phyloP scores from a whole-genome alignment of 2,888 invertebrate species.

The Hedychridium roseum region DNA sequence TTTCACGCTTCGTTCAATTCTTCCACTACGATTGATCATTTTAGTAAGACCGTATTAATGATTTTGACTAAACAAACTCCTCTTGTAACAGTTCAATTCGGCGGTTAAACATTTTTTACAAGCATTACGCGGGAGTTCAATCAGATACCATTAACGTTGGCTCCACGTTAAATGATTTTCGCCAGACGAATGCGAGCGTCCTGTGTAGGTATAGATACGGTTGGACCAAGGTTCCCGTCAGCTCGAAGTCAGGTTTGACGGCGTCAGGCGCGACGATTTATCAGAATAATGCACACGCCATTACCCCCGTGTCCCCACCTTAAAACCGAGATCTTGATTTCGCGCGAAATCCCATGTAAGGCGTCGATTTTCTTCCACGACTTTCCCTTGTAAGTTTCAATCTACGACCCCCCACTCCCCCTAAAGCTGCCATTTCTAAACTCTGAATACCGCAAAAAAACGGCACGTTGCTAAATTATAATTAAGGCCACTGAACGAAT shows the following conservation, averaged over 20 bases:
- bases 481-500: slow-evolving; percentile 20
- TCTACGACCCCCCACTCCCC: slow-evolving; percentile 20
- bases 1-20: too few species aligned
- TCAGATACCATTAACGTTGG: too few species aligned
- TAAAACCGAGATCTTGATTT: slow-evolving; percentile 57
- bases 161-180: too few species aligned
- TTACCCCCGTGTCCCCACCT: slow-evolving; percentile 58
- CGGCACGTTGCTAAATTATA: slow-evolving; percentile 17
- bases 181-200: too few species aligned
- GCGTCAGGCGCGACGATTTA: slow-evolving; percentile 54
- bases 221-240: slow-evolving; percentile 49
- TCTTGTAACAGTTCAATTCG: too few species aligned
- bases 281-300: slow-evolving; percentile 63
- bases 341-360: slow-evolving; percentile 48
- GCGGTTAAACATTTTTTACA: too few species aligned
- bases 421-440: slow-evolving; percentile 5
- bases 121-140: too few species aligned
- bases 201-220: slow-evolving; percentile 41
- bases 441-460: slow-evolving; percentile 7
- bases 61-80: too few species aligned
- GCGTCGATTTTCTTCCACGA: slow-evolving; percentile 38
- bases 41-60: too few species aligned
- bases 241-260: slow-evolving; percentile 58
- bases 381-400: slow-evolving; percentile 34
- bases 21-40: too few species aligned